Percentiles rank a stretch among this genome's conserved stretches.
phyloP scores from a whole-genome alignment of 37 sponge, comb jelly and placozoan species.

The Haliclona indistincta region DNA sequence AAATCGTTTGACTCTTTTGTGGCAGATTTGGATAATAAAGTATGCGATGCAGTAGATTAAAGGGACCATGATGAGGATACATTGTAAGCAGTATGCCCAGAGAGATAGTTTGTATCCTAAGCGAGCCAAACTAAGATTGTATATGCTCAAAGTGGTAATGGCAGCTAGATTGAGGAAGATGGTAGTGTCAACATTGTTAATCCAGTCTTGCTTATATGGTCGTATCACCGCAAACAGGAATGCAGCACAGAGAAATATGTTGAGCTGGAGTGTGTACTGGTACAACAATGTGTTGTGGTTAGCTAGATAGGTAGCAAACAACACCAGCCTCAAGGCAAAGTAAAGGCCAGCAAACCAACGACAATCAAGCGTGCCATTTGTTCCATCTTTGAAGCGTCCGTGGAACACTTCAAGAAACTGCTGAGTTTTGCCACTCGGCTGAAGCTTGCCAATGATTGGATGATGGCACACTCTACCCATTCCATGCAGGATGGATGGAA shows the following conservation, averaged over 20 bases:
- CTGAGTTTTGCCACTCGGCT: not conserved
- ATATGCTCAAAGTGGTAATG: not conserved
- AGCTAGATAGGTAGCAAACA: not conserved
- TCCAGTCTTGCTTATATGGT: not conserved
- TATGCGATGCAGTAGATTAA: conserved; percentile 28
- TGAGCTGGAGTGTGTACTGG: not conserved
- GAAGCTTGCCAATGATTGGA: no score
- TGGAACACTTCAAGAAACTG: not conserved
- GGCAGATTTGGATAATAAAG: not conserved
- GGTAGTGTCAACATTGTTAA: not conserved
- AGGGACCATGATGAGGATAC: conserved; percentile 33
- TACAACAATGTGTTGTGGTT: not conserved
- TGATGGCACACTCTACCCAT: no score
- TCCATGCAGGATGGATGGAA: not conserved
- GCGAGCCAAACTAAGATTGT: not conserved
- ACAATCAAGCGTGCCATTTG: not conserved
- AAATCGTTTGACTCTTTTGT: no score
- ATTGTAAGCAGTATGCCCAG: conserved; percentile 16
- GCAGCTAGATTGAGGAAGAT: conserved; percentile 1
- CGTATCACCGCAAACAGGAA: not conserved
- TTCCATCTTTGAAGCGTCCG: conserved; percentile 14
- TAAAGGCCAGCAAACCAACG: conserved; percentile 9
- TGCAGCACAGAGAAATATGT: not conserved
- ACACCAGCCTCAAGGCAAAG: not conserved
- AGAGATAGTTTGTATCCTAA: not conserved